Evolutionary conservation across 2,797 vertebrate species (phyloP).

Genomic region (Smutsia temminckii): DNA sequence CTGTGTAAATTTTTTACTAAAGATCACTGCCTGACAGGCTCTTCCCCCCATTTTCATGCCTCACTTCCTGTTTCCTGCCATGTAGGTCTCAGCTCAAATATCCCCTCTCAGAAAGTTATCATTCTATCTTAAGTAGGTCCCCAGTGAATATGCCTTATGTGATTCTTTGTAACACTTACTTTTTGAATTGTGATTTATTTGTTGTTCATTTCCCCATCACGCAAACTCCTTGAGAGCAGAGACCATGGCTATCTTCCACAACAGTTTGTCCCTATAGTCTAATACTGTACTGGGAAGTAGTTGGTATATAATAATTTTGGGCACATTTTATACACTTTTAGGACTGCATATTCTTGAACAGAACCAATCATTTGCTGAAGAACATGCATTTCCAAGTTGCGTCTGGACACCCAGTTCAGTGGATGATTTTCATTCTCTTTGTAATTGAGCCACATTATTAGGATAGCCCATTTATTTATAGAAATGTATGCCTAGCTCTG

Average conservation of each 20-base stretch:
- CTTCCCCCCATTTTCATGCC: not conserved
- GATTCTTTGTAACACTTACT: not conserved
- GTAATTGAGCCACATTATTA: not conserved
- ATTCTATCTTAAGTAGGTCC: not conserved
- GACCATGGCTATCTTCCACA: not conserved
- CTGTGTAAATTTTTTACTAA: not conserved
- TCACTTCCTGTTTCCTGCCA: not conserved
- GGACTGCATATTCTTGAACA: not conserved
- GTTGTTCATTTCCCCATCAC: not conserved
- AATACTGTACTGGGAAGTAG: not conserved
- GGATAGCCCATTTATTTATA: constrained; percentile 1
- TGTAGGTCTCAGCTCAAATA: not conserved
- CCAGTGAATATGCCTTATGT: not conserved
- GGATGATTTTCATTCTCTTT: not conserved
- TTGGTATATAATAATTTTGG: not conserved
- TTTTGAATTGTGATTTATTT: not conserved
- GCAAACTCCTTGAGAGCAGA: not conserved
- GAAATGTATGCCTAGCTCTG: not conserved
- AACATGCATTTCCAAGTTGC: not conserved
- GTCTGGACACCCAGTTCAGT: not conserved
- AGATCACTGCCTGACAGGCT: not conserved
- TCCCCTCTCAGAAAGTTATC: not conserved
- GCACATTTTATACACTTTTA: not conserved
- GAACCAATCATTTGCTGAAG: not conserved
- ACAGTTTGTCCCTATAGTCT: not conserved